Base-by-base conservation (phyloP, 2,113 vertebrate genomes). In the Ceyx melanurus region DNA sequence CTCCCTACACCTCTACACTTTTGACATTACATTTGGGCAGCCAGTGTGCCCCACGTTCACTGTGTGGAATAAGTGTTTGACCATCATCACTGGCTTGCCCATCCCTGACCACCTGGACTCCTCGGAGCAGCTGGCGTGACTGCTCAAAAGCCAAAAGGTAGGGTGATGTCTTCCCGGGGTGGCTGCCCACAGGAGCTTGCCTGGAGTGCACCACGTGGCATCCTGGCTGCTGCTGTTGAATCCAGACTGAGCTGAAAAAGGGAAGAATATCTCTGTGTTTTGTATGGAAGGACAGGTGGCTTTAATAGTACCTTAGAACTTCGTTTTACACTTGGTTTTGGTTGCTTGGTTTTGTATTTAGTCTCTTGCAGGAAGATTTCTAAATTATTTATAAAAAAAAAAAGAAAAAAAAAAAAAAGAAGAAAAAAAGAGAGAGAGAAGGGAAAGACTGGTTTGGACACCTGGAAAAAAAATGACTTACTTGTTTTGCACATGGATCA, bases 51-150 rank as follows among this genome's bases (percentile, higher is more conserved):
- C 99, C 15, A 99, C 99, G 5, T 99, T 99, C 93, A 99, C 99
- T 8, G 98, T 99, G 93, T 99, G 99, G 99, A 99, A 99, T 96
- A 98, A 99, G 93, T 99, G 99, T 95, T 95, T 99, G 95, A 99
- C 99, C 57, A 98, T 99, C 95, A 98, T 99, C 96, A 99, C 98
- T 2, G 99, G 99, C 48, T 98, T 99, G 90, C 99, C 99, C 40
- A 99, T 99, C 94, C 99, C 99, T 6, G 99, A 99, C 92, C 98
- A 99, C 93, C 97, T 99, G 87, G 99, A 99, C 92, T 98, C 98
- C 74, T 97, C 97, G 0, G 99, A 99, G 96, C 98, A 98, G 95
- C 97, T 98, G 4, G 97, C 98, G 5, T 99, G 96, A 98, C 79
- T 77, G 76, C 87, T 74, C 10, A 11, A 53, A 90, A 86, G 64